Evolutionary conservation across 2,888 invertebrate genomes (phyloP).

Genomic region (Lamproptera curius): DNA sequence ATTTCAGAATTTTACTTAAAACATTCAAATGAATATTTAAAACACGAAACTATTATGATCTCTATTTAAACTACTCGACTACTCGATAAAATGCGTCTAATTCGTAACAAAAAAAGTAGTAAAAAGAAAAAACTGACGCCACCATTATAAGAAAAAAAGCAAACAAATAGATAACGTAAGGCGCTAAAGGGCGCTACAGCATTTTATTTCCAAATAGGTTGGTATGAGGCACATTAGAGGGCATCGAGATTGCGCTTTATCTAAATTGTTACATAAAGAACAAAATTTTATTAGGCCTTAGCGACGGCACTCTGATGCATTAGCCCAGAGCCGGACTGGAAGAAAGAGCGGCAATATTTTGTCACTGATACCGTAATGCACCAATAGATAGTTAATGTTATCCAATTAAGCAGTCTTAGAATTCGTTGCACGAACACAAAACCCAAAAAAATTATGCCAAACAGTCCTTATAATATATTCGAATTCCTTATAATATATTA

Average conservation of each 20-base stretch:
- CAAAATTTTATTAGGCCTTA: not conserved
- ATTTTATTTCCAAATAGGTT: not conserved
- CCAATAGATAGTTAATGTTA: slow-evolving; percentile 2
- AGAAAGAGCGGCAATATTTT: not conserved
- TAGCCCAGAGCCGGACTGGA: not conserved
- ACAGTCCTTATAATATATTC: not conserved
- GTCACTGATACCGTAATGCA: slow-evolving; percentile 13
- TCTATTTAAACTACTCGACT: too few species aligned
- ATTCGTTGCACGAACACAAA: not conserved
- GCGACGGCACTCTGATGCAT: slow-evolving; percentile 1
- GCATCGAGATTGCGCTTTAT: not conserved
- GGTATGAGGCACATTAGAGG: not conserved
- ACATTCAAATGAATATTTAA: too few species aligned
- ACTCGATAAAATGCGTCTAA: too few species aligned
- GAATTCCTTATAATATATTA: not conserved
- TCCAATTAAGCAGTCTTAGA: slow-evolving; percentile 1
- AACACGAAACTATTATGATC: too few species aligned
- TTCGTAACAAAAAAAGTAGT: too few species aligned
- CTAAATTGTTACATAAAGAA: not conserved
- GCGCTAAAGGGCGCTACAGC: not conserved
- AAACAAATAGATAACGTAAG: too few species aligned
- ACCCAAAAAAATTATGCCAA: not conserved
- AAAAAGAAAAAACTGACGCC: too few species aligned
- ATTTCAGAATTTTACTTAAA: too few species aligned
- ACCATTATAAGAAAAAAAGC: too few species aligned